These are phyloP conservation scores for Ceramica pisi DNA, from an alignment of 2,888 invertebrate species.

Conservation along the genomic window DNA sequence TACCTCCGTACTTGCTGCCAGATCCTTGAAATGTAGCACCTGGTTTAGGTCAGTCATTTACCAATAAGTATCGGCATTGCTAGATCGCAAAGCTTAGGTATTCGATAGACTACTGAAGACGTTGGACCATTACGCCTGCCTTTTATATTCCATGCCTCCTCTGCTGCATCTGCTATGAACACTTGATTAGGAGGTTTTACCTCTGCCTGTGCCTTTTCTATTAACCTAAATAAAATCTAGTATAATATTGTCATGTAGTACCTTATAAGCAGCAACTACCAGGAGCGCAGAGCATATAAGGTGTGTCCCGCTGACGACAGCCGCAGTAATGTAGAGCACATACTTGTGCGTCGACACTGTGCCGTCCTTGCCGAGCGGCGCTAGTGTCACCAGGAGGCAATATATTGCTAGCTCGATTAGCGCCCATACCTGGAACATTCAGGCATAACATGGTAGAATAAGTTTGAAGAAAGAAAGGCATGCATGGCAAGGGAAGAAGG, in stretches of 20 bases:
- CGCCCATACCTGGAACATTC: conserved; percentile 78
- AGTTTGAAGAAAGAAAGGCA: neutral
- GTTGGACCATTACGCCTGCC: neutral
- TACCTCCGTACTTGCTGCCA: too few species aligned
- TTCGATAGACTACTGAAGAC: too few species aligned
- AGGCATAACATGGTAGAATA: too few species aligned
- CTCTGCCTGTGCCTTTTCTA: too few species aligned
- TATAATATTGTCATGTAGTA: conserved; percentile 24
- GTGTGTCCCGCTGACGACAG: conserved; percentile 80
- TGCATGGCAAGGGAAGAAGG: too few species aligned
- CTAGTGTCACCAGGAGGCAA: conserved; percentile 81
- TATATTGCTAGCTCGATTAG: conserved; percentile 80
- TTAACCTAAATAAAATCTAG: too few species aligned
- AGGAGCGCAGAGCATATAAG: conserved; percentile 82
- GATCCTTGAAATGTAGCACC: too few species aligned
- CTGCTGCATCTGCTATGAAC: neutral
- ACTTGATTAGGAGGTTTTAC: neutral
- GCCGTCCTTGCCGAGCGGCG: conserved; percentile 79
- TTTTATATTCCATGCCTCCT: neutral
- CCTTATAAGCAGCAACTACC: conserved; percentile 84
- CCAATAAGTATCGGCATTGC: too few species aligned
- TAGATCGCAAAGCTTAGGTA: too few species aligned
- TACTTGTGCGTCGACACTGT: conserved; percentile 76
- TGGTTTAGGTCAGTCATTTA: too few species aligned
- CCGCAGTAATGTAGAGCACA: conserved; percentile 79